Percentiles rank a stretch among this genome's conserved stretches.
Conservation (phyloP, 2,888 invertebrate genomes). For the Keiferia lycopersicella region DNA sequence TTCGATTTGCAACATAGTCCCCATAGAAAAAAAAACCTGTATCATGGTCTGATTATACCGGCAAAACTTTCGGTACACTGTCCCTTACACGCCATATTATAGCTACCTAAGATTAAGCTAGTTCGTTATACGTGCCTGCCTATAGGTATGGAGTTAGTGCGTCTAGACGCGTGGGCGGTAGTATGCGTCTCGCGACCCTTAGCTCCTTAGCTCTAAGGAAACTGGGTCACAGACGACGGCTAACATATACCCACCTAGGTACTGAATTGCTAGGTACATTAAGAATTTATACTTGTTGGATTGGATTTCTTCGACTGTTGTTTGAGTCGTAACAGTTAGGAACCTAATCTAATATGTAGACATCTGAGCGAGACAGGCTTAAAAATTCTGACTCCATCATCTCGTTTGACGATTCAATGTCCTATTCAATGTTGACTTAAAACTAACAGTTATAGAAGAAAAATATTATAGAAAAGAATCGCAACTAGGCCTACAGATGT, state of each 20-base stretch:
- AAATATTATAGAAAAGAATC: too few relatives aligned
- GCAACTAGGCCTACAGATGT: too few relatives aligned
- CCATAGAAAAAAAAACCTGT: too few relatives aligned
- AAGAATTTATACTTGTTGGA: constrained; percentile 2
- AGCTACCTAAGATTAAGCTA: not conserved
- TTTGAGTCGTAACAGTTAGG: not conserved
- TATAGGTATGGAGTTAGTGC: constrained; percentile 23
- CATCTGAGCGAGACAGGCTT: too few relatives aligned
- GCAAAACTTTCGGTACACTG: too few relatives aligned
- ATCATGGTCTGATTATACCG: too few relatives aligned
- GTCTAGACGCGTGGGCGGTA: constrained; percentile 66
- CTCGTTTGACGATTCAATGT: too few relatives aligned
- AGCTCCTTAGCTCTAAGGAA: not conserved
- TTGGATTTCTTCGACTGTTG: not conserved
- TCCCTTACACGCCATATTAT: too few relatives aligned
- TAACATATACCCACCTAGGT: not conserved
- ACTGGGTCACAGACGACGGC: constrained; percentile 17
- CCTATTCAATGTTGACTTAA: too few relatives aligned
- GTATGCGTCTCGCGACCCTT: constrained; percentile 33
- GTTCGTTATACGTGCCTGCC: not conserved
- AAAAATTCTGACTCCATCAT: too few relatives aligned
- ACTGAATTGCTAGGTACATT: not conserved
- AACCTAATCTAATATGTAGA: not conserved
- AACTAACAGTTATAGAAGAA: too few relatives aligned
- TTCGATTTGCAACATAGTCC: too few relatives aligned